A percentile compares a stretch with the other conserved stretches of the same genome.
phyloP scores from a whole-genome alignment of 1,140 invertebrate species.

The Neodiprion virginianus region DNA sequence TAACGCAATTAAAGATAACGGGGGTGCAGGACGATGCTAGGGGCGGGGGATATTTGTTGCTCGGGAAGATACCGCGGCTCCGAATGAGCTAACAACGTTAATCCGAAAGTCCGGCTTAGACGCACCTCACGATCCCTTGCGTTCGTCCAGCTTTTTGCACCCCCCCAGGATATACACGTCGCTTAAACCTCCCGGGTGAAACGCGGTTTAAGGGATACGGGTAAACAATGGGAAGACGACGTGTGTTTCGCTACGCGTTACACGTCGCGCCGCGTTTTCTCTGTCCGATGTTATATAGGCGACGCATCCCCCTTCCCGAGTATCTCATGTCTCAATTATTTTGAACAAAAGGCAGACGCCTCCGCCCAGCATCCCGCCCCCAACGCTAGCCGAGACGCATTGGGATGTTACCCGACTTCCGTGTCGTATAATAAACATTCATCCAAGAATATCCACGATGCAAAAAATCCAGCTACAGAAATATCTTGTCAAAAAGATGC shows the following conservation, averaged over 20 bases:
- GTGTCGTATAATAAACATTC: slow-evolving; percentile 20
- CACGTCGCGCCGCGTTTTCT: slow-evolving; percentile 36
- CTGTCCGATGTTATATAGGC: neutral
- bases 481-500: too few species aligned
- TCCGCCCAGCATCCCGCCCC: slow-evolving; percentile 23
- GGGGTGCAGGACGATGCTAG: neutral
- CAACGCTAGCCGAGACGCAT: slow-evolving; percentile 18
- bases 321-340: slow-evolving; percentile 61
- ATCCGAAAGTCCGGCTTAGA: slow-evolving; percentile 52
- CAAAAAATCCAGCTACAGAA: too few species aligned
- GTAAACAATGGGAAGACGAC: slow-evolving; percentile 54
- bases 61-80: neutral
- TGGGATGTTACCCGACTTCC: slow-evolving; percentile 20
- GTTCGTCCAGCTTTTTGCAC: neutral
- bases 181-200: slow-evolving; percentile 5
- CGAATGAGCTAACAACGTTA: slow-evolving; percentile 44
- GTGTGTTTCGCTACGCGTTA: slow-evolving; percentile 52
- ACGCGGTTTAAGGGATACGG: slow-evolving; percentile 34
- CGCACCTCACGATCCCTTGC: slow-evolving; percentile 34
- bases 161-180: too few species aligned
- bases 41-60: neutral
- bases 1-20: neutral
- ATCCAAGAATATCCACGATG: neutral
- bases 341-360: slow-evolving; percentile 49
- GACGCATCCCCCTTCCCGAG: neutral